Percentiles rank a stretch among this genome's conserved stretches.
Evolutionary conservation across 30 jellyfish, hydroid and myxozoan genomes (phyloP).

Genomic region (Cassiopea xamachana): DNA sequence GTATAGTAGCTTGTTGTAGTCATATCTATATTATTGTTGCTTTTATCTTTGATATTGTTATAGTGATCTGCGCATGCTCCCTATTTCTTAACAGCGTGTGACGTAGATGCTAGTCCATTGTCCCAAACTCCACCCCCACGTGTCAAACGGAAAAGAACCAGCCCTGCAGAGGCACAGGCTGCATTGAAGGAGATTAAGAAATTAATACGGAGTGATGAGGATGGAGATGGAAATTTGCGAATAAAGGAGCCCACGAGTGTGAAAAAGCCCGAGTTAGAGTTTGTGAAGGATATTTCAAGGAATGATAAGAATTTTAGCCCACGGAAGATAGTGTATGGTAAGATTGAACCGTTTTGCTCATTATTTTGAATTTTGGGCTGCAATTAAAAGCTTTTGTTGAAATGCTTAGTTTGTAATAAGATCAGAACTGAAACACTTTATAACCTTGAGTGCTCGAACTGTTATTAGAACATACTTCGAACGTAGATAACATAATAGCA

Average conservation of each 20-base stretch:
- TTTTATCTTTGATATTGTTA: too few species aligned
- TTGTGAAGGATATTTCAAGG: not conserved
- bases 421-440: too few species aligned
- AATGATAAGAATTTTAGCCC: not conserved
- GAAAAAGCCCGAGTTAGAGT: not conserved
- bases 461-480: too few species aligned
- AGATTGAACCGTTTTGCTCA: not conserved
- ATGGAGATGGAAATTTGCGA: not conserved
- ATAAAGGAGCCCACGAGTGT: not conserved
- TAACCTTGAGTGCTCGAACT: too few species aligned
- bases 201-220: slow-evolving; percentile 20
- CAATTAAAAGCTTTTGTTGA: too few species aligned
- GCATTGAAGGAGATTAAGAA: slow-evolving; percentile 45
- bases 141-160: slow-evolving; percentile 19
- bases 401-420: too few species aligned
- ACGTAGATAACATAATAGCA: too few species aligned
- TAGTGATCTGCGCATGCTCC: too few species aligned
- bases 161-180: slow-evolving; percentile 47
- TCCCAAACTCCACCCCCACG: slow-evolving; percentile 76
- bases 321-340: not conserved
- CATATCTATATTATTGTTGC: too few species aligned
- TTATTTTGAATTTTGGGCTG: too few species aligned
- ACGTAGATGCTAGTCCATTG: slow-evolving; percentile 22
- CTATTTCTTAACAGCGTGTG: not conserved
- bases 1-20: too few species aligned